These are phyloP conservation scores for Lepidothrix coronata DNA, from an alignment of 2,113 vertebrate genomes.

Conservation along the genomic window DNA sequence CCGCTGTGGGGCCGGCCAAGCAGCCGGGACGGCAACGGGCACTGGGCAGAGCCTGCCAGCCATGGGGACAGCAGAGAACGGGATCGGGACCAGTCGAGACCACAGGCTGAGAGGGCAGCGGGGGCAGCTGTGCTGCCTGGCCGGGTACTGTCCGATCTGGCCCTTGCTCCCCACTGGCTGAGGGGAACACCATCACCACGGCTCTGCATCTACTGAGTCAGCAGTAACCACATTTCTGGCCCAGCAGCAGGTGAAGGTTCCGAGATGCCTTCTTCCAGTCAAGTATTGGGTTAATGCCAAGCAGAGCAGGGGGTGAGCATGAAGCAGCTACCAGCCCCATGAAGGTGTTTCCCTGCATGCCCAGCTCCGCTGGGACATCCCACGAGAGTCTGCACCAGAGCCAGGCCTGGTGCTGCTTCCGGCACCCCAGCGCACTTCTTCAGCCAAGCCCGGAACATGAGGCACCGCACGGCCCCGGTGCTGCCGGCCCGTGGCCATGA, in stretches of 20 bases:
- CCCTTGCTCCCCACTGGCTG: not conserved
- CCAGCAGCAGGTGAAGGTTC: not conserved
- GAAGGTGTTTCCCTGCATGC: not conserved
- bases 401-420: not conserved
- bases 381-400: rapidly evolving
- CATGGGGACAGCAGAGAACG: rapidly evolving
- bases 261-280: not conserved
- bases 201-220: not conserved
- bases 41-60: not conserved
- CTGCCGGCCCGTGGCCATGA: not conserved
- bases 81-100: rapidly evolving
- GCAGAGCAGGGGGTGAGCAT: not conserved
- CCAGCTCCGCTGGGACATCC: not conserved
- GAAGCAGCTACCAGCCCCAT: not conserved
- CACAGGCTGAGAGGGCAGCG: not conserved
- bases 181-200: rapidly evolving
- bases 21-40: not conserved
- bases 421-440: rapidly evolving
- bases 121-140: not conserved
- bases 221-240: not conserved
- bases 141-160: not conserved
- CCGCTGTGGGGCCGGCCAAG: not conserved
- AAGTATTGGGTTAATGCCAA: not conserved
- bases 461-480: rapidly evolving
- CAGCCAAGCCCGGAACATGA: not conserved